A percentile compares a stretch with the other conserved stretches of the same genome.
These are phyloP conservation scores for Eilema griseolum DNA, from an alignment of 2,888 invertebrate genomes.

Conservation along the genomic window DNA sequence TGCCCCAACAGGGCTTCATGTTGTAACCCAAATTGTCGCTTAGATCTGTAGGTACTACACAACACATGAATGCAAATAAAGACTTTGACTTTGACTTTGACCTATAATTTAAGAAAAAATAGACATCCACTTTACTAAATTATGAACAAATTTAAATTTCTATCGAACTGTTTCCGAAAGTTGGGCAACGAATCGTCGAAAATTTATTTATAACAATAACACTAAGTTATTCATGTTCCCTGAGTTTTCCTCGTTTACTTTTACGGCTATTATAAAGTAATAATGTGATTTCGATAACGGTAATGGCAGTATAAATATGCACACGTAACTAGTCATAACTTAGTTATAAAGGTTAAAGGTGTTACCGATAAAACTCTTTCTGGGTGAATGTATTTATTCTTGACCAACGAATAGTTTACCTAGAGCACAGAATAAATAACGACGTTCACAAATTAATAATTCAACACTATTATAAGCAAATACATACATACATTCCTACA, in stretches of 20 bases:
- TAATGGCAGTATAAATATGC: constrained; percentile 2
- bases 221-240: background rate
- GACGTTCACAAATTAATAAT: too few species aligned
- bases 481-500: too few species aligned
- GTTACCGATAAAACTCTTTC: background rate
- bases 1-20: too few species aligned
- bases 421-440: too few species aligned
- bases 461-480: too few species aligned
- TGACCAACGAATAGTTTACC: background rate
- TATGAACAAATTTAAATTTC: too few species aligned
- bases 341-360: background rate
- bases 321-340: background rate
- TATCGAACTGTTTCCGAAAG: background rate
- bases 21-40: too few species aligned
- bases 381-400: background rate
- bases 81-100: too few species aligned
- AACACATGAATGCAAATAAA: too few species aligned
- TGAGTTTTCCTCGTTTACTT: background rate
- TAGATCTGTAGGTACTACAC: too few species aligned
- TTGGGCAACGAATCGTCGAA: background rate
- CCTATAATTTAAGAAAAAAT: too few species aligned
- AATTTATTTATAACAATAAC: background rate
- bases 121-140: too few species aligned
- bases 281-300: constrained; percentile 2
- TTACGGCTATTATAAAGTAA: background rate